These are phyloP conservation scores for Magallana nippona DNA, from an alignment of 2,888 invertebrate genomes.

Conservation along the genomic window DNA sequence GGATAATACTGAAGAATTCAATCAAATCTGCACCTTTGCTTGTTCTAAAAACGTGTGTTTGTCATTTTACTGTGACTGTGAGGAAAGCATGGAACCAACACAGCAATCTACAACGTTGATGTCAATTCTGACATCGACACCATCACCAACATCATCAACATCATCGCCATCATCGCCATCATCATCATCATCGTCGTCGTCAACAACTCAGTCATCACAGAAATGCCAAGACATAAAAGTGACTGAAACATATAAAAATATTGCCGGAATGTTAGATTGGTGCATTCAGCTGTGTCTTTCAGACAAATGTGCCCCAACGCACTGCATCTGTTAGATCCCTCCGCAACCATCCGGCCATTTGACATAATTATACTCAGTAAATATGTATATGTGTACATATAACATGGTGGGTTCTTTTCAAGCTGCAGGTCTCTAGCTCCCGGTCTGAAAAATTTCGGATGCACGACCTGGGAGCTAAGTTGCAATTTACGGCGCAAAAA, in stretches of 20 bases:
- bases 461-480: too few species aligned
- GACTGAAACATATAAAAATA: background rate
- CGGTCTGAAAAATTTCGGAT: too few species aligned
- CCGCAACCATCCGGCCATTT: too few species aligned
- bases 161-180: background rate
- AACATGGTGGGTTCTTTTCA: too few species aligned
- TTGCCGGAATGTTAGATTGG: background rate
- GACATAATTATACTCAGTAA: too few species aligned
- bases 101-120: constrained; percentile 12
- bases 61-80: background rate
- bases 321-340: constrained; percentile 6
- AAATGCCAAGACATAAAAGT: background rate
- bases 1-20: background rate
- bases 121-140: constrained; percentile 9
- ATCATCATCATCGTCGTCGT: background rate
- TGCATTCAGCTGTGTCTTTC: background rate
- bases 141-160: too few species aligned
- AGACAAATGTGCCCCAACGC: background rate
- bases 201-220: background rate
- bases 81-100: background rate
- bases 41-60: constrained; percentile 12
- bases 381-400: too few species aligned
- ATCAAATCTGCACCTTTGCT: background rate
- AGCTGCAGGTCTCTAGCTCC: too few species aligned
- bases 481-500: too few species aligned